Conservation (phyloP, 2,888 invertebrate species). For the Megalurothrips usitatus region DNA sequence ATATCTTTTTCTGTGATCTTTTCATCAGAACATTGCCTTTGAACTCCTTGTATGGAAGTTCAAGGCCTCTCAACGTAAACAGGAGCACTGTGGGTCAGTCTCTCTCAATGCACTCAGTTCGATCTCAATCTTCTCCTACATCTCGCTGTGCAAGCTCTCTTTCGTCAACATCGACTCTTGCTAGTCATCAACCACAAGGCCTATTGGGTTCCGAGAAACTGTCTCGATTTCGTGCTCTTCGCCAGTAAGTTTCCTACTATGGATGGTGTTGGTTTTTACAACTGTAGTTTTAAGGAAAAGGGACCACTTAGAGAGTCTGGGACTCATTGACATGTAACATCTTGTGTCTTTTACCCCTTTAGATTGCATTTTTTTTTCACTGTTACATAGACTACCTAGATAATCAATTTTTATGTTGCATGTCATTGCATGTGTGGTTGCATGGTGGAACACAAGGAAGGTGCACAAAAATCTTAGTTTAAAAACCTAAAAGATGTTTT, state of each 20-base stretch:
- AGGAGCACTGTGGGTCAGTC: background rate
- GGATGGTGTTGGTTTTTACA: too few relatives aligned
- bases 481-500: too few relatives aligned
- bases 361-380: too few relatives aligned
- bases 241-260: background rate
- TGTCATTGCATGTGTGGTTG: too few relatives aligned
- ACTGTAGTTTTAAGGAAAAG: too few relatives aligned
- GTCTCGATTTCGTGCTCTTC: background rate
- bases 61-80: background rate
- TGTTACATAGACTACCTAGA: too few relatives aligned
- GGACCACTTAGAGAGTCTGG: too few relatives aligned
- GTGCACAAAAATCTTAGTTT: too few relatives aligned
- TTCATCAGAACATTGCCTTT: background rate
- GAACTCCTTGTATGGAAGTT: conserved; percentile 13
- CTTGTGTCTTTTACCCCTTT: too few relatives aligned
- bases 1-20: background rate
- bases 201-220: background rate
- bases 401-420: too few relatives aligned
- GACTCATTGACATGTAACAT: too few relatives aligned
- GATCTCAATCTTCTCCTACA: conserved; percentile 9
- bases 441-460: too few relatives aligned
- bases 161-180: background rate
- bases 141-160: conserved; percentile 13
- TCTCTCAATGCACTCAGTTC: background rate
- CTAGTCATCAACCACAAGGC: background rate